phyloP scores from a whole-genome alignment of 2,797 vertebrate species.

The Numenius phaeopus region DNA sequence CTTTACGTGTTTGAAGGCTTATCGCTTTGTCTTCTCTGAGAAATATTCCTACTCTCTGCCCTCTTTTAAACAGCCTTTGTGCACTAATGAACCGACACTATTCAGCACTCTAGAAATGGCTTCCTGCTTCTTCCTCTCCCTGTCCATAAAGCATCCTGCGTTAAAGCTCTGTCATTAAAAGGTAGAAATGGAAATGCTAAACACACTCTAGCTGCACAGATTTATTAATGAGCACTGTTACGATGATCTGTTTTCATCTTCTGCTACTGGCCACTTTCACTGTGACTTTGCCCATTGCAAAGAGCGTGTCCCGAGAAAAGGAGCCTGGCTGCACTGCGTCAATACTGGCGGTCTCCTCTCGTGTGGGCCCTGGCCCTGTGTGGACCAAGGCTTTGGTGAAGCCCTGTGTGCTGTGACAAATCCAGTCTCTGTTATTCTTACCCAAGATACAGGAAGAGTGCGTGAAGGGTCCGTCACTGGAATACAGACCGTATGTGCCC shows the following conservation, averaged over 20 bases:
- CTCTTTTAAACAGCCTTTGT: not conserved
- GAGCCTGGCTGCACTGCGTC: rapidly evolving
- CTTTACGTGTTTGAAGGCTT: not conserved
- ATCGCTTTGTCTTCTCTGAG: not conserved
- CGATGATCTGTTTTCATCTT: not conserved
- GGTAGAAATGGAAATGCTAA: not conserved
- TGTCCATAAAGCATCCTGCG: not conserved
- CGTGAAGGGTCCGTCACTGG: conserved; percentile 83
- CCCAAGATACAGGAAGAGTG: conserved; percentile 91
- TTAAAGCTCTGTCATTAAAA: not conserved
- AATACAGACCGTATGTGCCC: conserved; percentile 91
- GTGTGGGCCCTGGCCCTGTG: too few species aligned
- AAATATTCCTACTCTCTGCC: not conserved
- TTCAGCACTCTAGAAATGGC: not conserved
- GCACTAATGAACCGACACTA: not conserved
- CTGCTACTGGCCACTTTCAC: not conserved
- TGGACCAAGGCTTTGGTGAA: not conserved
- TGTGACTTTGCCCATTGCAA: not conserved
- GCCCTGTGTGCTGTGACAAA: not conserved
- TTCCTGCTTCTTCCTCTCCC: not conserved
- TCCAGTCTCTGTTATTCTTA: conserved; percentile 48
- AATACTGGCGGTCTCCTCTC: not conserved
- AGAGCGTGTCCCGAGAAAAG: not conserved
- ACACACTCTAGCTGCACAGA: not conserved
- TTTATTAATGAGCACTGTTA: not conserved